Evolutionary conservation across 1,140 invertebrate genomes (phyloP).

Genomic region (Coelopa frigida): DNA sequence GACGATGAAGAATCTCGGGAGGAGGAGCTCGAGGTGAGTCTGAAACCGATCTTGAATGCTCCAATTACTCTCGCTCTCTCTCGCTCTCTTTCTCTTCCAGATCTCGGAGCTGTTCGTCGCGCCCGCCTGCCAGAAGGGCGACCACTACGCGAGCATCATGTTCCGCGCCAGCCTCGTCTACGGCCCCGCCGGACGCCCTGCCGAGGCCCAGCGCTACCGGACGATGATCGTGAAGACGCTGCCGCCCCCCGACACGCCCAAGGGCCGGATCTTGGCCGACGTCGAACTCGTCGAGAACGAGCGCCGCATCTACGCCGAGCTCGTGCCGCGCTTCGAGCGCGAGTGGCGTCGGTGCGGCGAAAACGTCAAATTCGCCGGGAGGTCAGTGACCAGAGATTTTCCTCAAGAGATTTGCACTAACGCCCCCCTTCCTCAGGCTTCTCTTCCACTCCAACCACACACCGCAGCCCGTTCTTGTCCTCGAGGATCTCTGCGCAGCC

Average conservation of each 20-base stretch:
- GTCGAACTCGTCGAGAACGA: background rate
- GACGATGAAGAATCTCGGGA: background rate
- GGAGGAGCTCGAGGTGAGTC: too few species aligned
- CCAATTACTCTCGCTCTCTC: too few species aligned
- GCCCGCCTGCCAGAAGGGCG: conserved; percentile 7
- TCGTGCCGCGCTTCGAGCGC: conserved; percentile 8
- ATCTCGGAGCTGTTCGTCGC: too few species aligned
- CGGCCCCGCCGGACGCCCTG: background rate
- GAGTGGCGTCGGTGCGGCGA: conserved; percentile 1
- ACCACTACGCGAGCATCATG: conserved; percentile 14
- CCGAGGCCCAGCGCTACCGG: background rate
- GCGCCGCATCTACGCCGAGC: conserved; percentile 8
- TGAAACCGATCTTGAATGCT: too few species aligned
- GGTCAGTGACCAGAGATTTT: conserved; percentile 2
- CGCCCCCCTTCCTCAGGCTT: background rate
- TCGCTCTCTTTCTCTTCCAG: too few species aligned
- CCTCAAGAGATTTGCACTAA: background rate
- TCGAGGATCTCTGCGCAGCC: conserved; percentile 23
- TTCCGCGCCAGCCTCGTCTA: conserved; percentile 4
- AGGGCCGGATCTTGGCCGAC: conserved; percentile 5
- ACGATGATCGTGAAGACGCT: conserved; percentile 12
- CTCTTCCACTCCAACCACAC: conserved; percentile 3
- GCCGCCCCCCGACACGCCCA: background rate
- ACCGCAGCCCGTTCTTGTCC: conserved; percentile 20
- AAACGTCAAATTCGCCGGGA: background rate